Base-by-base conservation (phyloP, 1,140 invertebrate genomes). In the Bombus waltoni region DNA sequence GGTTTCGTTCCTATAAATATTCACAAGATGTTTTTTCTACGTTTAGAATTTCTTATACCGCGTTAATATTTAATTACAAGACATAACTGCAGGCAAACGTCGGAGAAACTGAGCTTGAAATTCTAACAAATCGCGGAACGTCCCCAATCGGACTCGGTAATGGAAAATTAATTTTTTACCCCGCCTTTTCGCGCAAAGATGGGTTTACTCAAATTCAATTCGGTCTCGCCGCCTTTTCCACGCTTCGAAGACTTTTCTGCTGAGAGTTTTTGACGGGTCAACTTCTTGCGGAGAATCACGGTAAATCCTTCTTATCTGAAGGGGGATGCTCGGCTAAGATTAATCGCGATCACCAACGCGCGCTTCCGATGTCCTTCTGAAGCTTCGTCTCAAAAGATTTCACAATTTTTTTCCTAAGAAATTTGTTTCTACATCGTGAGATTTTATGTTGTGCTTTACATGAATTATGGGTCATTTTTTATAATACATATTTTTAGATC, bases 301-400 rank as follows among this genome's bases (percentile, higher is more conserved):
- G 87, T 86, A 89, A 89, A 89, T 89, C 83, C 88, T 81, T 47
- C 87, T 89, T 89, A 89, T 89, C 88, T 83, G 53, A 42, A 65
- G 38, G 66, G 53, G 35, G 42, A 73, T 74, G 74, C 32, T 6
- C n/a, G 70, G 87, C 47, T 32, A 83, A 83, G 88, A 89, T 89
- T 89, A 89, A 89, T 83, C 88, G 73, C 71, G 77, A 71, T 40
- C 76, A 86, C 62, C 73, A 71, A 62, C 18, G 53, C 38, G 65
- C 70, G 76, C 83, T 83, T 74, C 65, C 59, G 38, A n/a, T 78
- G 18, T 11, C 22, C 3, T 22, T 28, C 38, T n/a, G 53, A 40
- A n/a, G 25, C 25, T 25, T 18, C 15, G 25, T 32, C n/a, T 77
- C 15, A 28, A 62, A 38, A 13, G 6, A n/a, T 42, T 35, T 47